A percentile compares a stretch with the other conserved stretches of the same genome.
Conservation (phyloP, 1,140 invertebrate species). For the Rhyacophila brunnea region DNA sequence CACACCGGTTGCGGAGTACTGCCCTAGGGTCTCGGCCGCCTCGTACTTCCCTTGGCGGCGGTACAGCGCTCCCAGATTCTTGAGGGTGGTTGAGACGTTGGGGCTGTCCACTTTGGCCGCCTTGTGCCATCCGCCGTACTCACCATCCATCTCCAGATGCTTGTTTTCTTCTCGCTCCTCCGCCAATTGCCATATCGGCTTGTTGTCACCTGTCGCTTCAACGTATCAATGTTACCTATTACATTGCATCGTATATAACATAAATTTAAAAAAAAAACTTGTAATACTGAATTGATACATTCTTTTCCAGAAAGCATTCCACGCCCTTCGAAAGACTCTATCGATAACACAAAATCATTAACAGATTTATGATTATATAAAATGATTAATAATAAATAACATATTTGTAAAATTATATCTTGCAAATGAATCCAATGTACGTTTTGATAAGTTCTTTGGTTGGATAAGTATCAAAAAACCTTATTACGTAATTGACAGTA, state of each 20-base stretch:
- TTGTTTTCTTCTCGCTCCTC: conserved; percentile 97
- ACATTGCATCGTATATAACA: not conserved
- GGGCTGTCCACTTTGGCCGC: conserved; percentile 98
- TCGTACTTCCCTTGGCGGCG: conserved; percentile 98
- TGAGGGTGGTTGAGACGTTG: conserved; percentile 94
- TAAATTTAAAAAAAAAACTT: not conserved
- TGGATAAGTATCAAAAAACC: too few relatives aligned
- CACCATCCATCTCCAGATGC: conserved; percentile 87
- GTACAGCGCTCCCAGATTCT: conserved; percentile 96
- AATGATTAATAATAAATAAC: too few relatives aligned
- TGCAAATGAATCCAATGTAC: too few relatives aligned
- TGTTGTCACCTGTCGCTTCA: conserved; percentile 91
- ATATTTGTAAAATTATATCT: too few relatives aligned
- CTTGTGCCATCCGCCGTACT: conserved; percentile 98
- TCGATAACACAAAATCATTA: too few relatives aligned
- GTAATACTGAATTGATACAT: too few relatives aligned
- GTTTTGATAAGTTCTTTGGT: too few relatives aligned
- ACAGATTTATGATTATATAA: too few relatives aligned
- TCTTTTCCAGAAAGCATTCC: too few relatives aligned
- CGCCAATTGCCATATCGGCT: conserved; percentile 99
- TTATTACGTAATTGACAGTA: too few relatives aligned
- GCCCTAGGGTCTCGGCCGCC: conserved; percentile 96
- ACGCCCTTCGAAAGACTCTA: too few relatives aligned
- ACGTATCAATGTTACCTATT: conserved; percentile 15
- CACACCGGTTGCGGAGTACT: conserved; percentile 94